Base-by-base conservation (phyloP, 2,888 invertebrate genomes). In the Pristionchus fissidentatus region DNA sequence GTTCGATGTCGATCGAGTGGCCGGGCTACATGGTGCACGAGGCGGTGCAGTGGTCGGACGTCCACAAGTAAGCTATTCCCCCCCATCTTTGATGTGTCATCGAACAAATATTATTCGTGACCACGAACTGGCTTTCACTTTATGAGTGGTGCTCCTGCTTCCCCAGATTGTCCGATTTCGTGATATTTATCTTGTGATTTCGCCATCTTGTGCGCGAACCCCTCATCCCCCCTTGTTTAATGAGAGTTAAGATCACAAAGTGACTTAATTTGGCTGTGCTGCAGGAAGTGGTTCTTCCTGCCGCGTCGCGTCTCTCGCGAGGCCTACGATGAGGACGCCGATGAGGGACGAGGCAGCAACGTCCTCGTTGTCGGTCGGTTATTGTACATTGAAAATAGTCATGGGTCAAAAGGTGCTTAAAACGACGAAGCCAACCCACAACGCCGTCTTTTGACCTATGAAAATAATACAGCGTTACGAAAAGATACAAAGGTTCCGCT, bases 1-100 rank as follows among this genome's bases (percentile, higher is more conserved):
- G 94, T 89, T 94, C 95, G 22, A 94, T 96, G 1, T 95, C 95
- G 13, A 96, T 97, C 86, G 94, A 95, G 83, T 96, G 95, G 95
- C 98, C 98, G 0, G 95, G 98, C 0, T 99, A 98, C 92, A 96
- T 98, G 95, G 97, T 98, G 87, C 98, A 98, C 91, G 98, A 99
- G 93, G 96, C 97, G 0, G 97, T 94, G 0, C 95, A 95, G 0
- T 99, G 98, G 98, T 97, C 97, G 13, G 89, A 95, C 2, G 89
- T 95, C n/a, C 95, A 96, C 89, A 94, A 75, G 83, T 83, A 49
- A 38, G 57, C 26, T 60, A 22, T 3, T 75, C 49, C 49, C 13
- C 19, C 10, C 49, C 49, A 49, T 49, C 49, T 49, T n/a, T n/a
- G n/a, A n/a, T n/a, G n/a, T n/a, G n/a, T n/a, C n/a, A n/a, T n/a